Percentiles rank a stretch among this genome's conserved stretches.
phyloP scores from a whole-genome alignment of 2,113 vertebrate genomes.

The Fregata magnificens region DNA sequence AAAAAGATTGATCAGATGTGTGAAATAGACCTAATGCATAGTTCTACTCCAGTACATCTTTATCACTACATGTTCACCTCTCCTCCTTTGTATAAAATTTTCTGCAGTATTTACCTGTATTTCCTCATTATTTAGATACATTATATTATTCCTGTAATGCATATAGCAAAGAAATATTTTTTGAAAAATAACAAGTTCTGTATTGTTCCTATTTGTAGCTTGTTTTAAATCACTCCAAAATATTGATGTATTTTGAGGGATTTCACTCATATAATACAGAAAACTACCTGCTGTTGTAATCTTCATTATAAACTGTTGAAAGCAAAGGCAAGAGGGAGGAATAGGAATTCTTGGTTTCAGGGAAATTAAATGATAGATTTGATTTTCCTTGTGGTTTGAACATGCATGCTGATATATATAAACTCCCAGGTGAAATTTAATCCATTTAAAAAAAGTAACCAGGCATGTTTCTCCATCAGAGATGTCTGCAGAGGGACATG shows the following conservation, averaged over 20 bases:
- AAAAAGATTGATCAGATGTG: not conserved
- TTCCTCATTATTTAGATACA: not conserved
- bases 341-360: not conserved
- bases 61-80: not conserved
- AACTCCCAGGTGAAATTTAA: not conserved
- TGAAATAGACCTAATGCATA: not conserved
- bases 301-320: not conserved
- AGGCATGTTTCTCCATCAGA: not conserved
- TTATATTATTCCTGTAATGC: not conserved
- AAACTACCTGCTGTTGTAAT: not conserved
- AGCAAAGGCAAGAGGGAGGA: not conserved
- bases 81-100: not conserved
- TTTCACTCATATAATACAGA: not conserved
- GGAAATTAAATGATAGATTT: not conserved
- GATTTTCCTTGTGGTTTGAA: not conserved
- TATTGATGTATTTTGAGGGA: not conserved
- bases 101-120: not conserved
- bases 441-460: not conserved
- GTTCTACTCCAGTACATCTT: not conserved
- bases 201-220: not conserved
- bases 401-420: not conserved
- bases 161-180: not conserved
- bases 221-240: not conserved
- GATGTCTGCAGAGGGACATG: not conserved
- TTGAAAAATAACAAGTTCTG: fast-evolving